Base-by-base conservation (phyloP, 2,113 vertebrate species). In the Tympanuchus pallidicinctus region DNA sequence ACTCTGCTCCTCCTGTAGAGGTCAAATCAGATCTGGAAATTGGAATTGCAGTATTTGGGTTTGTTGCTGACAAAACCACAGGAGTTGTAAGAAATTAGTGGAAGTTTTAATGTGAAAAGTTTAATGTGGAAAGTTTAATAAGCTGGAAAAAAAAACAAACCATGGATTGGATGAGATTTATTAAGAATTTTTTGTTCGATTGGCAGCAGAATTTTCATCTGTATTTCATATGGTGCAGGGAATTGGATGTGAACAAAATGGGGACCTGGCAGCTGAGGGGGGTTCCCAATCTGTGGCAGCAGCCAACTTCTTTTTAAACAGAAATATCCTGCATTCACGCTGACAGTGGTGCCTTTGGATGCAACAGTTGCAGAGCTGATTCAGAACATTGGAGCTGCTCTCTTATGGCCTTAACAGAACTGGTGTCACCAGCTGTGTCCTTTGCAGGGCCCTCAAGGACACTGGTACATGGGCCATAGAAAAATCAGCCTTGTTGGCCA, bases 351-450 rank as follows among this genome's bases (percentile, higher is more conserved):
- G 48, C 6, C 36, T 79, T 64, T 47, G 47, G 19, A 57, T 57
- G 30, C 8, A 43, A 21, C 4, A 13, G 50, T 56, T 43, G n/a
- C 30, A 52, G 20, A 16, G 9, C 12, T 69, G 56, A 47, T 90
- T 52, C 69, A 13, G 8, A 59, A 2, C 12, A 16, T 5, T 0
- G 0, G 17, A n/a, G 1, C 11, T 20, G 10, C 25, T 63, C 3
- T 63, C 34, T 18, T 28, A 16, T 17, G 38, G 24, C 20, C 34
- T 10, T 6, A 52, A 61, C 34, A 56, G 25, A 0, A 0, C 18
- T 34, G 52, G 42, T 16, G 4, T 47, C n/a, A 60, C 13, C 38
- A 86, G 24, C 24, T 47, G 38, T 2, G 0, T 70, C n/a, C 40
- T 59, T 21, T 52, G 21, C 82, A 66, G 43, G 43, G 43, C 12